These are phyloP conservation scores for Ceyx erithaca DNA, from an alignment of 2,797 vertebrate genomes.

Conservation along the genomic window DNA sequence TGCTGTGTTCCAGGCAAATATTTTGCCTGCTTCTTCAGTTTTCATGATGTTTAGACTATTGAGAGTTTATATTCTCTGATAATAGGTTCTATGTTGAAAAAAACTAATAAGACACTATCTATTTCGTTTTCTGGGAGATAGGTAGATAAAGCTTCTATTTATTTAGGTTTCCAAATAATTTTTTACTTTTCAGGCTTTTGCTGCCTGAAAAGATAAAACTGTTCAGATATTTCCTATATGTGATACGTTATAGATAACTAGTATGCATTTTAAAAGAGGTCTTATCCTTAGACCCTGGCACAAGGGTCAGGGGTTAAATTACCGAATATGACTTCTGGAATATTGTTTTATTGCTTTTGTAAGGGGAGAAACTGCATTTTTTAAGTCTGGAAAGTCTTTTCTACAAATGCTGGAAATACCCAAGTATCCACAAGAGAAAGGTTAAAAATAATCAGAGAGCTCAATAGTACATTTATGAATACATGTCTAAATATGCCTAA, in stretches of 20 bases:
- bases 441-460: background rate
- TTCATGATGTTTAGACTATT: background rate
- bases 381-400: background rate
- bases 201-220: background rate
- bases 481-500: background rate
- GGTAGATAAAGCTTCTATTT: background rate
- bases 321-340: background rate
- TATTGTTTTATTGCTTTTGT: no score
- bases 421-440: background rate
- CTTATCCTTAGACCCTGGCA: background rate
- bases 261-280: background rate
- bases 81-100: background rate
- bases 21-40: slow-evolving; percentile 34
- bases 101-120: background rate
- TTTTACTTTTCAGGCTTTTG: background rate
- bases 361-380: no score
- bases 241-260: background rate
- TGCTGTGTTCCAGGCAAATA: slow-evolving; percentile 11
- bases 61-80: background rate
- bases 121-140: background rate
- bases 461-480: background rate
- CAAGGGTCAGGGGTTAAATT: background rate
- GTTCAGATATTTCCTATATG: background rate
- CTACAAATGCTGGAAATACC: background rate
- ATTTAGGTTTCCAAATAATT: background rate